Evolutionary conservation across 2,797 vertebrate species (phyloP), one percentile per base, ranked within the genome.

Genomic region (Aselliscus stoliczkanus): DNA sequence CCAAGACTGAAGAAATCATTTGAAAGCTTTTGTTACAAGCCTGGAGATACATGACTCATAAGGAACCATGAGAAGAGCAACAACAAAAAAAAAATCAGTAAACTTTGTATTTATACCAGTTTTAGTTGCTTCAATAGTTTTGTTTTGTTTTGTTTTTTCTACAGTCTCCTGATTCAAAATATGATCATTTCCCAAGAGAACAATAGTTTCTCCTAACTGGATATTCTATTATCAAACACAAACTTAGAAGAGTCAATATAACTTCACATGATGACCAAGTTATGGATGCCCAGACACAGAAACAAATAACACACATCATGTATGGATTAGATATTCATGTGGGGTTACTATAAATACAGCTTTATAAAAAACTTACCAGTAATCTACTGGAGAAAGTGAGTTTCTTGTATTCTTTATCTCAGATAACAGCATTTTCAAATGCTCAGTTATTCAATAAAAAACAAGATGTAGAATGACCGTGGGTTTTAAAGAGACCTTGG

Each of bases 371-470:
- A 56, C 90, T 84, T 64, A 75, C 29, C 37, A 80, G 31, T 56
- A 73, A 83, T 34, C 52, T 80, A 47, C n/a, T 80, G 44, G 18
- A 64, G 31, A 95, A 81, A 92, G 83, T 21, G 7, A 88, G 6
- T 76, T 52, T 34, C 25, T 87, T 81, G 11, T 21, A 52, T 82
- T 93, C n/a, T 76, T 87, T 69, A 52, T 34, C 67, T 64, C 52
- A 64, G 64, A 29, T 69, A 93, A 79, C 0, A 34, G 29, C 34
- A 93, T 89, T 94, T 96, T 69, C 75, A 85, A 93, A 85, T 60
- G 20, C 39, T 79, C 72, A 37, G 34, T 62, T 69, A 93, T 62
- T 73, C 58, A 84, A 14, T 6, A 80, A 47, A 92, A 92, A 94
- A 82, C 8, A 75, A n/a, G 31, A 84, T 1, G 18, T 42, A 62